Evolutionary conservation across 2,888 invertebrate genomes (phyloP).

Genomic region (Agonopterix arenella): DNA sequence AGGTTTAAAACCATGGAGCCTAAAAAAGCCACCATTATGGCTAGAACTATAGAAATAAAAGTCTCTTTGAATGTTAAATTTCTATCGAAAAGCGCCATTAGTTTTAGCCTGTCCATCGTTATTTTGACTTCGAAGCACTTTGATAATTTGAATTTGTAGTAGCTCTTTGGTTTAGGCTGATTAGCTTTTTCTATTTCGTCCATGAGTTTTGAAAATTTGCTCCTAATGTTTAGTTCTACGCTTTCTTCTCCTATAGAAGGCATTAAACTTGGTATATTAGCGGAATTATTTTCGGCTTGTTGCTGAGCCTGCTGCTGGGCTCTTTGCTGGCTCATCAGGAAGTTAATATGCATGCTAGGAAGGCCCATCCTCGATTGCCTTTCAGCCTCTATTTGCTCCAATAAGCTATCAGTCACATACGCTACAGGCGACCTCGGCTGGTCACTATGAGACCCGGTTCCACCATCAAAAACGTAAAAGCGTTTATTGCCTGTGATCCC

Average conservation of each 20-base stretch:
- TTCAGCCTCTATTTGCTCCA: constrained; percentile 69
- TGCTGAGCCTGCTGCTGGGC: constrained; percentile 45
- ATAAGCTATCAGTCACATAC: constrained; percentile 64
- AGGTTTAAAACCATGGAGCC: constrained; percentile 89
- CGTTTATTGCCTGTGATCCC: constrained; percentile 41
- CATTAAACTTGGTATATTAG: constrained; percentile 60
- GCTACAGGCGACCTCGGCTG: constrained; percentile 67
- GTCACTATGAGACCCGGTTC: constrained; percentile 50
- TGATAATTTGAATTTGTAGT: constrained; percentile 86
- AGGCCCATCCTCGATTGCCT: constrained; percentile 65
- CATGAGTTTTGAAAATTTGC: constrained; percentile 73
- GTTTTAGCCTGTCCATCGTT: constrained; percentile 92
- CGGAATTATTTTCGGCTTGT: constrained; percentile 44
- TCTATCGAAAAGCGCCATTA: constrained; percentile 94
- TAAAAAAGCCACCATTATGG: constrained; percentile 89
- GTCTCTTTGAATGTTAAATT: constrained; percentile 91
- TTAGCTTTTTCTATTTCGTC: constrained; percentile 74
- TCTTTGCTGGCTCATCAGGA: constrained; percentile 57
- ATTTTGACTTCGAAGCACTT: constrained; percentile 84
- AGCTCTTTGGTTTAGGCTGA: constrained; percentile 76
- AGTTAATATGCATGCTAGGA: constrained; percentile 71
- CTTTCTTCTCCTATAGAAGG: constrained; percentile 76
- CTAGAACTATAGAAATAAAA: constrained; percentile 87
- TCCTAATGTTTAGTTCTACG: constrained; percentile 71
- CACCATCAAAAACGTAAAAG: constrained; percentile 67